Base-by-base conservation (phyloP, 2,113 vertebrate genomes). In the Pachypanchax playfairii region DNA sequence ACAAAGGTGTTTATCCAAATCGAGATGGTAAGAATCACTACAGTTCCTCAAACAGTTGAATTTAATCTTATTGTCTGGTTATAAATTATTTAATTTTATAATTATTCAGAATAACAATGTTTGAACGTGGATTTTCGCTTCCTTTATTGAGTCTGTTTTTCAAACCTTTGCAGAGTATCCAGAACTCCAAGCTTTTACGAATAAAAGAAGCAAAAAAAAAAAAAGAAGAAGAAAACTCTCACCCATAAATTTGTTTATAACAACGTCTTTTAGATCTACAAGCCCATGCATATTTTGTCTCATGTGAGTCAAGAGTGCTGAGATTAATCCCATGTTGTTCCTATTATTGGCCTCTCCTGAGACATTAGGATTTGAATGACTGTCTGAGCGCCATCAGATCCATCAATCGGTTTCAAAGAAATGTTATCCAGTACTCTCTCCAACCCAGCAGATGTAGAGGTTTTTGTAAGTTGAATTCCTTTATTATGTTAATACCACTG, bases 391-490 rank as follows among this genome's bases (percentile, higher is more conserved):
- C 86, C 85, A 88, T 89, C 89, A 87, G 89, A 85, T 88, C 79
- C 87, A 87, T 90, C 89, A 85, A 88, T 87, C 85, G 80, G 82
- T 88, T 88, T 88, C 86, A 90, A 90, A 90, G 89, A 89, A 89
- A 85, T 87, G 84, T 88, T 88, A 82, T 87, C 89, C 89, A 88
- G 85, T 88, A 70, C 85, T 80, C 84, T 62, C 86, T 67, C 80
- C 83, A 87, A 85, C 79, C 87, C 66, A 48, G 87, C 89, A 89
- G 89, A 90, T 90, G 87, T 90, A 89, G 79, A 80, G 82, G 73
- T 88, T 87, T 90, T 90, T 87, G 85, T 88, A 85, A 87, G 86
- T 82, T 47, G 74, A 84, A 89, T 88, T 85, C 86, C 86, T 90
- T 89, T 90, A 89, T 90, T 87, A 90, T 90, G 89, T 83, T 89